Base-by-base conservation (phyloP, 2,113 vertebrate species). In the Pipra filicauda region DNA sequence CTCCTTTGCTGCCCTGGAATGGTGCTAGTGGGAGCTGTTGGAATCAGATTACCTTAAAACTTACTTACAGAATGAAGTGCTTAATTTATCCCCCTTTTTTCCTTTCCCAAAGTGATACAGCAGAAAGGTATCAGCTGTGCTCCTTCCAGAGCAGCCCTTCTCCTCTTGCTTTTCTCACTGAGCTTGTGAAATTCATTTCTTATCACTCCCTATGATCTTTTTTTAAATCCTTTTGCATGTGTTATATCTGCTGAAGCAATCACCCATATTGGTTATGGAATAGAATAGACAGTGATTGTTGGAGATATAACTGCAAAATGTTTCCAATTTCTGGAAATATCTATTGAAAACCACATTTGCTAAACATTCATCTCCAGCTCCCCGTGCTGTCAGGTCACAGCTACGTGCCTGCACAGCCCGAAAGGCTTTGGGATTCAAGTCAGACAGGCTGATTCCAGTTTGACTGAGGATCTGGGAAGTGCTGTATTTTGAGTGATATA, bases 1-100 rank as follows among this genome's bases (percentile, higher is more conserved):
- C 65, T 72, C 82, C 84, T 88, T 87, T 67, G 41, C 70, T 73
- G 80, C 77, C 52, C 15, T 51, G 86, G 58, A 93, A 95, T 73
- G 89, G 95, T 81, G 89, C 75, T 92, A 82, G 37, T 75, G 91
- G 86, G 95, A 95, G 77, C 74, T 57, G 54, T 74, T 93, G 69
- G 74, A 69, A 93, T 86, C 70, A 85, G 84, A 90, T 87, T 86
- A 55, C 76, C 91, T 95, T 87, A 82, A 89, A 92, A 85, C 31
- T 78, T 88, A 84, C 19, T 92, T 85, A 88, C 65, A 78, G 89
- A 74, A 57, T 30, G 41, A 92, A 81, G 49, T 52, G 33, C 65
- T 81, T 95, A n/a, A 87, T 87, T 91, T 85, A 89, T 82, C 31
- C 22, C 49, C 10, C 2, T 58, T 66, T 73, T 52, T 84, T 48